Base-by-base conservation (phyloP, 2,888 invertebrate genomes). In the Labia minor region DNA sequence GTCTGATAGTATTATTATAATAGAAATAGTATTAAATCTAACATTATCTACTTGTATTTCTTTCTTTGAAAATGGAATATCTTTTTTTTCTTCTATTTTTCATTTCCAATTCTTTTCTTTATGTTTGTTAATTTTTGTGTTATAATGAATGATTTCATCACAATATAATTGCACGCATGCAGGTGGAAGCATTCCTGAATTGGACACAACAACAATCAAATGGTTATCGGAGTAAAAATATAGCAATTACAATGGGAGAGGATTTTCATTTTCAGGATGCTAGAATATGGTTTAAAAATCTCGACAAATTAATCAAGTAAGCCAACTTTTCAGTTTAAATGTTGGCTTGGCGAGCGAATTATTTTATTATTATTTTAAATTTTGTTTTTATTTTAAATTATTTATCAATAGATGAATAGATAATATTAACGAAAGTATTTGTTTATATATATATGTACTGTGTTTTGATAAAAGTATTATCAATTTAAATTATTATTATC, bases 181-280 rank as follows among this genome's bases (percentile, higher is more conserved):
- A 77, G 77, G 76, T 77, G 14, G 66, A 72, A 19, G 68, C 72
- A 64, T 78, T 78, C 71, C 69, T 74, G 1, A 70, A 71, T 4
- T 72, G 73, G 64, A 73, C 76, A 6, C 69, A 72, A 26, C 49
- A 68, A 11, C 75, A 75, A 78, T 77, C 80, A 0, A 70, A 73
- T 19, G 72, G 74, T 67, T 83, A 79, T 71, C 73, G 75, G 65
- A 83, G 84, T 1, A 81, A 82, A 68, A 82, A 87, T 73, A 78
- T 86, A 2, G 78, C 85, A 71, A 76, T 87, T 71, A 81, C 86
- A 1, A 86, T 86, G 86, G 87, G 87, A 3, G 80, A 81, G 62
- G 86, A 87, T 75, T 87, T 87, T 74, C 79, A 81, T 68, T 87
- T 83, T 72, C 78, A 78, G 70, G 77, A 81, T 73, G 83, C 84